These are phyloP conservation scores for Conus betulinus DNA, from an alignment of 1,140 invertebrate genomes.

Conservation along the genomic window DNA sequence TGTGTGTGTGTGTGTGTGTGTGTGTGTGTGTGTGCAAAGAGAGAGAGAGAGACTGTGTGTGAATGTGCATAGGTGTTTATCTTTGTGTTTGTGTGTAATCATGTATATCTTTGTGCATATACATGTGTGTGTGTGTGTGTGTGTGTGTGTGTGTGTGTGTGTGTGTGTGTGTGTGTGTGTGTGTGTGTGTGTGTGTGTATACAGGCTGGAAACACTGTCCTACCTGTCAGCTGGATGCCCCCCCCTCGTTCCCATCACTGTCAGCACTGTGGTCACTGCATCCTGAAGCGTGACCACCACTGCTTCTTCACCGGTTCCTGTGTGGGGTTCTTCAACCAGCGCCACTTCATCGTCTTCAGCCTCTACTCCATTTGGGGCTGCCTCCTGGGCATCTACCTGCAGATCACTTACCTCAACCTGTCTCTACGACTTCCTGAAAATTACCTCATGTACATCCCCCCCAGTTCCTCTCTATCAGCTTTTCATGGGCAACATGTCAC, in stretches of 20 bases:
- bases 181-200: neutral
- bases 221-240: conserved; percentile 53
- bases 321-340: conserved; percentile 65
- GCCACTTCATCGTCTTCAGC: conserved; percentile 61
- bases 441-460: conserved; percentile 52
- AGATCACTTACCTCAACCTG: conserved; percentile 53
- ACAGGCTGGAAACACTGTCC: conserved; percentile 45
- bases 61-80: neutral
- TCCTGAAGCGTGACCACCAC: conserved; percentile 71
- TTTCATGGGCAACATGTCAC: conserved; percentile 53
- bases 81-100: conserved; percentile 6
- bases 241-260: conserved; percentile 71
- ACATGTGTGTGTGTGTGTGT: neutral
- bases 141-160: neutral
- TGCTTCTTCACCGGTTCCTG: conserved; percentile 71
- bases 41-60: too few species aligned
- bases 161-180: neutral
- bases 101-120: neutral
- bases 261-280: conserved; percentile 63
- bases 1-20: conserved; percentile 7
- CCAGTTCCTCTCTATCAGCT: conserved; percentile 48
- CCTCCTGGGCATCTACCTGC: conserved; percentile 51
- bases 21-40: neutral
- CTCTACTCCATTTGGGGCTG: conserved; percentile 56
- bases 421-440: conserved; percentile 39